Conservation (phyloP, 2,797 vertebrate species). For the Crocodylus rhombifer region DNA sequence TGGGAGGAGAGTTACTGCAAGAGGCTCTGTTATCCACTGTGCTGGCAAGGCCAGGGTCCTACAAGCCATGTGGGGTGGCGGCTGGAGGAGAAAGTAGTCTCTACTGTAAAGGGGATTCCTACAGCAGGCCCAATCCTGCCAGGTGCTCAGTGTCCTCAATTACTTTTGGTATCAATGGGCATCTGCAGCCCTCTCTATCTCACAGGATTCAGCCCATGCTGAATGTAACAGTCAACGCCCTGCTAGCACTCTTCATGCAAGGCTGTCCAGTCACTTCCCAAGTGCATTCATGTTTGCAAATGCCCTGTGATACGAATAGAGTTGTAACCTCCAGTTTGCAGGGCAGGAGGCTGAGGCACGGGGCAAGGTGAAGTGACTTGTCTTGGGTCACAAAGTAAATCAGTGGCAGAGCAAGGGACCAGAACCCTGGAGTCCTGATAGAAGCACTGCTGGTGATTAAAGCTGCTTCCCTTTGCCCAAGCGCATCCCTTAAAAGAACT, state of each 20-base stretch:
- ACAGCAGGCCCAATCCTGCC: neutral
- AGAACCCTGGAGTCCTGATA: neutral
- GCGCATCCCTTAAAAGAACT: conserved; percentile 8
- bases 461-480: conserved; percentile 24
- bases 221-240: neutral
- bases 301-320: neutral
- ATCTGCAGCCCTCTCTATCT: neutral
- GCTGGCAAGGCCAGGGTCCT: neutral
- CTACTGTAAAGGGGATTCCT: neutral
- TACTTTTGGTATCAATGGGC: neutral
- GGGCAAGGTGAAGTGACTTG: neutral
- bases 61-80: neutral
- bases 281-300: neutral
- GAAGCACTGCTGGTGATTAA: no score
- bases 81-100: neutral
- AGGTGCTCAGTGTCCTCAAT: neutral
- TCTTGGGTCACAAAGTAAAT: neutral
- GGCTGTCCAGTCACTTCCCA: neutral
- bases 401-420: neutral
- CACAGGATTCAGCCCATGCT: neutral
- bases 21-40: neutral
- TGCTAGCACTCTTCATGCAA: neutral
- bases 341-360: neutral
- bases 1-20: neutral
- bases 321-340: neutral